A percentile compares a stretch with the other conserved stretches of the same genome.
These are phyloP conservation scores for Dasysyrphus tricinctus DNA, from an alignment of 2,888 invertebrate genomes.

Conservation along the genomic window DNA sequence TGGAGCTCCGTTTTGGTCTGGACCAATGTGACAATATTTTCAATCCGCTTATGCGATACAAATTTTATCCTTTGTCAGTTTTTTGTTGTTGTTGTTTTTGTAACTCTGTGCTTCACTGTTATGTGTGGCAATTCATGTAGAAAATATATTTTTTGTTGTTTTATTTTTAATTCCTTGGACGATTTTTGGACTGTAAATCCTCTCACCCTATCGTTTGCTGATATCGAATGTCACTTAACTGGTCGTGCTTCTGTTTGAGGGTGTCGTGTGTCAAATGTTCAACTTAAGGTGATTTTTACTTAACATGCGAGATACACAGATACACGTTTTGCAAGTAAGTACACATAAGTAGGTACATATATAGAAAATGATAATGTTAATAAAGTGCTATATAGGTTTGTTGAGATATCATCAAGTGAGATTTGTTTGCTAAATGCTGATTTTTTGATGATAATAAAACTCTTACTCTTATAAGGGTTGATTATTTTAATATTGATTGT, in stretches of 20 bases:
- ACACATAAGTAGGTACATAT: neutral
- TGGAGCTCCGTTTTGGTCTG: neutral
- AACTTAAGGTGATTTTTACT: slow-evolving; percentile 58
- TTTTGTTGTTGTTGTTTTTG: neutral
- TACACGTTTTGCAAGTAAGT: neutral
- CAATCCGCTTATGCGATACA: slow-evolving; percentile 71
- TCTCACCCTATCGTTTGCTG: slow-evolving; percentile 72
- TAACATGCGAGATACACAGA: slow-evolving; percentile 15
- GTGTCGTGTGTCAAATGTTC: slow-evolving; percentile 75
- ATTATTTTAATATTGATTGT: neutral
- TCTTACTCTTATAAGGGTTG: neutral
- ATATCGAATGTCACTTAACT: slow-evolving; percentile 71
- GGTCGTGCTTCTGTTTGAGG: slow-evolving; percentile 75
- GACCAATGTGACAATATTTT: slow-evolving; percentile 56
- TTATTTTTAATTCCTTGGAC: slow-evolving; percentile 17
- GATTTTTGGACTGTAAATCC: slow-evolving; percentile 67
- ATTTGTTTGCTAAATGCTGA: slow-evolving; percentile 23
- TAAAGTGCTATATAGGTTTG: slow-evolving; percentile 29
- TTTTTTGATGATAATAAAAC: neutral
- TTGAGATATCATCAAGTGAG: slow-evolving; percentile 17
- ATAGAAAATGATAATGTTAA: slow-evolving; percentile 12
- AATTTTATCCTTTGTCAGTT: slow-evolving; percentile 48
- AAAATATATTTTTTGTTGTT: slow-evolving; percentile 43
- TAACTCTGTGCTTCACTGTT: slow-evolving; percentile 1
- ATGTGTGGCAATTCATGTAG: slow-evolving; percentile 58